Evolutionary conservation across 1,140 invertebrate genomes (phyloP), one percentile per base, ranked within the genome.

Genomic region (Cydia splendana): DNA sequence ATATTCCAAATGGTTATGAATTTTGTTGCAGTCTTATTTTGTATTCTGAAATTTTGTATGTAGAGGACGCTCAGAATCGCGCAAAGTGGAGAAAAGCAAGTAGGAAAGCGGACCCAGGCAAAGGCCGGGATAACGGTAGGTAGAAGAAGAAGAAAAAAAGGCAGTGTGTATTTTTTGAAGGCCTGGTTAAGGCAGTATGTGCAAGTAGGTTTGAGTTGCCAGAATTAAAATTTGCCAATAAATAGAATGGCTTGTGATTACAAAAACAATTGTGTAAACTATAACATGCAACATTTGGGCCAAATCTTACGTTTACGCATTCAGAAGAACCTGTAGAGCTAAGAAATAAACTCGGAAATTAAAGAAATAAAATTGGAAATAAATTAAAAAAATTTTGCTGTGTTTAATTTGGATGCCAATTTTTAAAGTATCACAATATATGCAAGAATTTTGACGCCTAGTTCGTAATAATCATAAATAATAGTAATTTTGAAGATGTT

Each of bases 311-410:
- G 4, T n/a, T 18, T 71, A 24, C 24, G 2, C 18, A 18, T n/a
- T 69, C 3, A n/a, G 67, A 42, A 42, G 67, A 45, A 71, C 38
- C 67, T 71, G 67, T 24, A 20, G 30, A 45, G 18, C 67, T 71
- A 34, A 75, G 51, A 51, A 45, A 28, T 30, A 75, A 53, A 75
- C 51, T 75, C 20, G 30, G 10, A 75, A 75, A 75, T 24, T 75
- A 75, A 30, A 38, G 34, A 71, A 38, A 30, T 67, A 67, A 53
- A 9, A 53, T 53, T 45, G 3, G n/a, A 71, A 71, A 71, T 38
- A n/a, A 71, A 12, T 9, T 20, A 38, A 48, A 48, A 48, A 15
- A 48, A 15, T 71, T 30, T 57, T n/a, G 24, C 12, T 0, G 6
- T 62, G 0, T 62, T 2, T 1, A 62, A 62, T 62, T 62, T 62